Conservation (phyloP, 2,113 vertebrate species). For the Spea multiplicata region DNA sequence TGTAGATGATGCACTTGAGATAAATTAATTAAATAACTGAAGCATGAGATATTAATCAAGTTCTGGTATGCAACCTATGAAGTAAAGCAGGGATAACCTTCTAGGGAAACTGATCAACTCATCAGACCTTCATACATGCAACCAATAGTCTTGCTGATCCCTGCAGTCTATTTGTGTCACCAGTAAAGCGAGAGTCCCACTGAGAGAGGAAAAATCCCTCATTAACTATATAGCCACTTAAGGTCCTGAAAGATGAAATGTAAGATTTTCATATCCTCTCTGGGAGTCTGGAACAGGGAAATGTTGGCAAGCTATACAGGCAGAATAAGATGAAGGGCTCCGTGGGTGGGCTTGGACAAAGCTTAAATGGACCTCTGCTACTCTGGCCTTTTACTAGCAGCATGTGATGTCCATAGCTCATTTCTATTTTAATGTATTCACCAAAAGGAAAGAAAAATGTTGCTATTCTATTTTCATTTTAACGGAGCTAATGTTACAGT, state of each 20-base stretch:
- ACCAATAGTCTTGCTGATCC: not conserved
- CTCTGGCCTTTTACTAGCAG: conserved; percentile 4
- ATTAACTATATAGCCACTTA: conserved; percentile 43
- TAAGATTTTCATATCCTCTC: conserved; percentile 43
- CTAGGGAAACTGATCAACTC: no score
- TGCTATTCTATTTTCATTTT: conserved; percentile 5
- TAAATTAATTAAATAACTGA: no score
- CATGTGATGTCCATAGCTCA: conserved; percentile 31
- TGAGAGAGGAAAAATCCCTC: conserved; percentile 25
- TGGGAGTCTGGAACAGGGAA: conserved; percentile 35
- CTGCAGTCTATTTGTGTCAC: conserved; percentile 20
- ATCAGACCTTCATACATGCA: not conserved
- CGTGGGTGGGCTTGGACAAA: conserved; percentile 32
- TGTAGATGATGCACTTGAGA: no score
- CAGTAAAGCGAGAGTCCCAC: conserved; percentile 16
- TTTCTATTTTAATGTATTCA: conserved; percentile 36
- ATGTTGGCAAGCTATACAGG: conserved; percentile 36
- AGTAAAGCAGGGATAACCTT: no score
- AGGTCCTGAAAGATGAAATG: conserved; percentile 36
- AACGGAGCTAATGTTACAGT: not conserved
- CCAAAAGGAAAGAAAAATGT: not conserved
- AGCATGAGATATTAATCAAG: no score
- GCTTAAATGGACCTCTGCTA: conserved; percentile 25
- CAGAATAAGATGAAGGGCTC: conserved; percentile 30
- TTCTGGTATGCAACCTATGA: no score